Percentiles rank a stretch among this genome's conserved stretches.
These are phyloP conservation scores for Drosophila biarmipes DNA, from an alignment of 1,140 invertebrate genomes.

Conservation along the genomic window DNA sequence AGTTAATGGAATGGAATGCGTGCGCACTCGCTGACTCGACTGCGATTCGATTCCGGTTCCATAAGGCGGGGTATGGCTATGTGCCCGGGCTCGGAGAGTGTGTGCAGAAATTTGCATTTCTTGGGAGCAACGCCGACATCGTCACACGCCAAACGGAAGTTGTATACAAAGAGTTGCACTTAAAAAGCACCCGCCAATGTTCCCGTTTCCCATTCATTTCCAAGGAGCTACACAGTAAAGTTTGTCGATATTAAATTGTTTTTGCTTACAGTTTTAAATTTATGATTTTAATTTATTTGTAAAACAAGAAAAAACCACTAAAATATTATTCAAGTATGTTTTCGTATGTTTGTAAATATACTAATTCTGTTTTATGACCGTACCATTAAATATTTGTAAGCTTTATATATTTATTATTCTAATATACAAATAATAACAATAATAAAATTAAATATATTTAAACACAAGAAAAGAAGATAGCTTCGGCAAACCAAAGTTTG, in stretches of 20 bases:
- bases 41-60: slow-evolving; percentile 47
- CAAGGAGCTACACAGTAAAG: slow-evolving; percentile 14
- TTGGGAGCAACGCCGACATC: slow-evolving; percentile 39
- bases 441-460: no score
- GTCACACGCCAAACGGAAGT: slow-evolving; percentile 81
- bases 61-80: slow-evolving; percentile 15
- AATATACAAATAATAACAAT: no score
- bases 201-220: slow-evolving; percentile 63
- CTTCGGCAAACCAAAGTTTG: no score
- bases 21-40: slow-evolving; percentile 66
- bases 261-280: no score
- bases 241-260: not conserved
- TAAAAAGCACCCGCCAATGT: slow-evolving; percentile 68
- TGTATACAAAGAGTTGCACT: slow-evolving; percentile 83
- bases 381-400: no score
- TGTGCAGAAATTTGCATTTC: slow-evolving; percentile 79
- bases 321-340: no score
- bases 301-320: no score
- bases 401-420: no score
- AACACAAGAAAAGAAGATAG: no score
- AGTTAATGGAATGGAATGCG: slow-evolving; percentile 81
- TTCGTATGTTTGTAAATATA: no score
- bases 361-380: no score
- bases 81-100: not conserved
- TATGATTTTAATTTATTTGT: no score